Evolutionary conservation across 2,888 invertebrate species (phyloP).

Genomic region (Acleris laterana): DNA sequence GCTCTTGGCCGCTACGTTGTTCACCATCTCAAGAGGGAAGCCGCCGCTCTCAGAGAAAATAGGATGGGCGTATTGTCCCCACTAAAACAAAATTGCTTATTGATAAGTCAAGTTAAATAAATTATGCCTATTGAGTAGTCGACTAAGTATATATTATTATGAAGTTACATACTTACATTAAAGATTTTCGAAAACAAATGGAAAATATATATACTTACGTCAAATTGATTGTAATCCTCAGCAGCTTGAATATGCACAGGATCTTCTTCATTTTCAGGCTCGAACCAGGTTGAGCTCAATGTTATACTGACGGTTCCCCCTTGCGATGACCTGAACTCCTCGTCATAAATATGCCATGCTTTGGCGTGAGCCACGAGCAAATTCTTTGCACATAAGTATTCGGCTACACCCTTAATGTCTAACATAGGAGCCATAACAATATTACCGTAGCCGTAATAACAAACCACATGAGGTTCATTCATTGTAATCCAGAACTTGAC

Average conservation of each 20-base stretch:
- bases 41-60: conserved; percentile 85
- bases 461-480: conserved; percentile 77
- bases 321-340: conserved; percentile 58
- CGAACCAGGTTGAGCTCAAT: conserved; percentile 79
- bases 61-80: conserved; percentile 85
- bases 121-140: too few relatives aligned
- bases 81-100: conserved; percentile 55
- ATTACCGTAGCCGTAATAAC: conserved; percentile 68
- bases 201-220: conserved; percentile 53
- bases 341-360: conserved; percentile 65
- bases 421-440: conserved; percentile 54
- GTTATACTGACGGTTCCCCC: conserved; percentile 70
- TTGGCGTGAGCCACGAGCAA: conserved; percentile 81
- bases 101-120: neutral
- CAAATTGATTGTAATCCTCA: conserved; percentile 73
- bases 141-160: too few relatives aligned
- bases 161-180: too few relatives aligned
- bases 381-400: conserved; percentile 75
- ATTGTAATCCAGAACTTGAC: conserved; percentile 83
- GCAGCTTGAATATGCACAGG: conserved; percentile 62
- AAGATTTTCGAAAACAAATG: too few relatives aligned
- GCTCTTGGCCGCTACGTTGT: conserved; percentile 82
- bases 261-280: conserved; percentile 72
- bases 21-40: conserved; percentile 85
- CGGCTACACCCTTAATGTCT: conserved; percentile 67